Base-by-base conservation (phyloP, 2,888 invertebrate species). In the Meiosimyza decipiens region DNA sequence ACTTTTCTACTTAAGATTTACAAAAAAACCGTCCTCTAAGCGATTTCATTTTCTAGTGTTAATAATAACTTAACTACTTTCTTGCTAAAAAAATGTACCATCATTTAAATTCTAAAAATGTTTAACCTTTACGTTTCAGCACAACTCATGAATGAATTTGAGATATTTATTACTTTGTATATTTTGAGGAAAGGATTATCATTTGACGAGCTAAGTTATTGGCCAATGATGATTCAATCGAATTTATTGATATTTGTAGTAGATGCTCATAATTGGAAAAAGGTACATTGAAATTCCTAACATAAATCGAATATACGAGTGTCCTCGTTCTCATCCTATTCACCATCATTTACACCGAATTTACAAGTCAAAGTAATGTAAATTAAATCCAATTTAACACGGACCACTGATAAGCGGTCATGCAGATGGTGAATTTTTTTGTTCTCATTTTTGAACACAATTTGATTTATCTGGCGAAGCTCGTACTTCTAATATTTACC, bases 401-500 rank as follows among this genome's bases (percentile, higher is more conserved):
- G 57, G 15, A 28, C 13, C 57, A 57, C 57, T 57, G 57, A 57
- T 15, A 40, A 9, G 40, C 40, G 40, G 40, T 40, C 40, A 40
- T 40, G 40, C 40, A 40, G 9, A 40, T 16, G 22, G 18, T 16
- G 49, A 49, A 16, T 16, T 50, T n/a, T 12, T 64, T 16, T 64
- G 16, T 13, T 22, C 18, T 63, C 18, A 18, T 55, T 18, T 64
- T 64, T 64, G 50, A 18, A 50, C 51, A 57, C 64, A 50, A 64
- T 51, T 64, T 51, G 15, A 18, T 50, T 63, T 50, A 63, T 50
- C 51, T 57, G 28, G 18, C 22, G 18, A 57, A 57, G 13, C 28
- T 28, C 57, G 22, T 28, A 3, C n/a, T 51, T 64, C 51, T 28
- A 22, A 28, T 64, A 64, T 64, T 64, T 51, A 64, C 22, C 64